Percentiles rank a stretch among this genome's conserved stretches.
phyloP scores from a whole-genome alignment of 1,140 invertebrate species.

The Zaprionus ghesquierei region DNA sequence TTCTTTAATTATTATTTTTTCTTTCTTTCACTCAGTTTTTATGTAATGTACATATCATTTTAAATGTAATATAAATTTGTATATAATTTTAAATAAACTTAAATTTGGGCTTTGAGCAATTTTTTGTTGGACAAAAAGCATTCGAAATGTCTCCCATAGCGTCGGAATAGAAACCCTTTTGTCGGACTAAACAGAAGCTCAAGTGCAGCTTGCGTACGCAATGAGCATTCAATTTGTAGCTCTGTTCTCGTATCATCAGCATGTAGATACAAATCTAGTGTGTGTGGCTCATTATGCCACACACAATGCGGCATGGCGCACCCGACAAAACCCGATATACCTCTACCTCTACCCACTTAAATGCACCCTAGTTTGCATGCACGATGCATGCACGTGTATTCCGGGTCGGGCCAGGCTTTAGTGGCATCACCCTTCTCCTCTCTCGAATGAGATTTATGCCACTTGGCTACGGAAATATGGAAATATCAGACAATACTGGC shows the following conservation, averaged over 20 bases:
- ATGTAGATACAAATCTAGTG: not conserved
- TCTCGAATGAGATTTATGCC: slow-evolving; percentile 58
- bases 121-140: not conserved
- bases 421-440: not conserved
- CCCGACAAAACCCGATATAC: not conserved
- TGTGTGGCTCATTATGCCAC: slow-evolving; percentile 48
- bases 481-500: slow-evolving; percentile 54
- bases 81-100: not conserved
- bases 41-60: slow-evolving; percentile 25
- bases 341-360: not conserved
- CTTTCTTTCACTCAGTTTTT: not conserved
- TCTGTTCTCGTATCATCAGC: slow-evolving; percentile 32
- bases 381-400: slow-evolving; percentile 30
- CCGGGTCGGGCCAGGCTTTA: slow-evolving; percentile 3
- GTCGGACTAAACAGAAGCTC: slow-evolving; percentile 39
- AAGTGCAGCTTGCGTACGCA: slow-evolving; percentile 62
- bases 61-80: slow-evolving; percentile 25
- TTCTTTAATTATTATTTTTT: not conserved
- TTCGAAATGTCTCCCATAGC: not conserved
- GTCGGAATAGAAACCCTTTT: too few species aligned
- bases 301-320: slow-evolving; percentile 14
- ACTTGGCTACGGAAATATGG: slow-evolving; percentile 37
- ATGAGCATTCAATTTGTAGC: slow-evolving; percentile 36
- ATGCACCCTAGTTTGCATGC: slow-evolving; percentile 49
- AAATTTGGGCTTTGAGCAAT: not conserved